Percentiles rank a stretch among this genome's conserved stretches.
Evolutionary conservation across 2,888 invertebrate species (phyloP).

Genomic region (Atrina japonica): DNA sequence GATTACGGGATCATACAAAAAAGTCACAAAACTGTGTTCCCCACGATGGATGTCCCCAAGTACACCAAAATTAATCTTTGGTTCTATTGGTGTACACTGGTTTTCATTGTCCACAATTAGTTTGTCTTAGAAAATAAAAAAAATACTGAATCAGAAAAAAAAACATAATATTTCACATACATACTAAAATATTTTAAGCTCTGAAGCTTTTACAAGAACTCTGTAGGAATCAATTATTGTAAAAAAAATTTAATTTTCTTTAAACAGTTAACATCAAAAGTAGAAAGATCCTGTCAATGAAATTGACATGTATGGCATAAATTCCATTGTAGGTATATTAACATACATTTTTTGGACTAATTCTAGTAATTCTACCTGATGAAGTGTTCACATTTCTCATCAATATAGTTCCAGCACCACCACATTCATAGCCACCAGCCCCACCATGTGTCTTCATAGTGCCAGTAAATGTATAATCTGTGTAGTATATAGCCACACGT

Average conservation of each 20-base stretch:
- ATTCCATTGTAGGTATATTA: no score
- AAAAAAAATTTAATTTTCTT: no score
- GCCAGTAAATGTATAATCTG: slow-evolving; percentile 51
- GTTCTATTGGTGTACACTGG: slow-evolving; percentile 53
- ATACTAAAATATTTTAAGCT: no score
- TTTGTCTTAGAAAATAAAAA: slow-evolving; percentile 37
- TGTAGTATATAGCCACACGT: slow-evolving; percentile 61
- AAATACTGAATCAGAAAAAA: no score
- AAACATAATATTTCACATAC: no score
- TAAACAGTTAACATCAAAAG: no score
- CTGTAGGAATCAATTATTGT: no score
- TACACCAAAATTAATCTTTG: slow-evolving; percentile 55
- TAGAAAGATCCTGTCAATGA: no score
- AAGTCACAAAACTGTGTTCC: slow-evolving; percentile 65
- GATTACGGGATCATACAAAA: slow-evolving; percentile 57
- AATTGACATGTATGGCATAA: no score
- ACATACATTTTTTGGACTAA: no score
- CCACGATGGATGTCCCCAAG: slow-evolving; percentile 58
- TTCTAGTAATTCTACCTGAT: slow-evolving; percentile 17
- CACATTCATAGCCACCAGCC: slow-evolving; percentile 62
- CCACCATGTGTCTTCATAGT: slow-evolving; percentile 59
- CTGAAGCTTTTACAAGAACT: no score
- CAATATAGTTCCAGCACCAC: slow-evolving; percentile 67
- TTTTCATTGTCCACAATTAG: slow-evolving; percentile 63
- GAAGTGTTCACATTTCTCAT: slow-evolving; percentile 42